Evolutionary conservation across 35 echinoderm and acorn worm species (phyloP).

Genomic region (Ophioderma brevispina): DNA sequence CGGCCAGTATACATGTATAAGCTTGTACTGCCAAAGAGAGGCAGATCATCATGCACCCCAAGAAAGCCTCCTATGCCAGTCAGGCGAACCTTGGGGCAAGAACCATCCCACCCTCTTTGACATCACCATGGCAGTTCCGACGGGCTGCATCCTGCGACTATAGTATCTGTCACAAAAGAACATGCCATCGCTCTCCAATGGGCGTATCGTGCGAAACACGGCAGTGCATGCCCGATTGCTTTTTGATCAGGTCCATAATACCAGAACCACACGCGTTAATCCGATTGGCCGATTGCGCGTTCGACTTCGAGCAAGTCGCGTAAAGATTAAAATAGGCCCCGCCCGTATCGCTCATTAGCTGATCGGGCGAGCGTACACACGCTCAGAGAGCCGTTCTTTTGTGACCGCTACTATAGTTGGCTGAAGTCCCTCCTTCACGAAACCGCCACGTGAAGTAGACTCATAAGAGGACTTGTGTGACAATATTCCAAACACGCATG

Average conservation of each 20-base stretch:
- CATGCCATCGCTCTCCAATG: not conserved
- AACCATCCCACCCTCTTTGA: not conserved
- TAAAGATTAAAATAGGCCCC: too few relatives aligned
- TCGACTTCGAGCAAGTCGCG: too few relatives aligned
- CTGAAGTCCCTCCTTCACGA: slow-evolving; percentile 22
- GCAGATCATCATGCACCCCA: slow-evolving; percentile 1
- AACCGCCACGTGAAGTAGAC: slow-evolving; percentile 4
- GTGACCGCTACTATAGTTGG: too few relatives aligned
- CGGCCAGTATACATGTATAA: too few relatives aligned
- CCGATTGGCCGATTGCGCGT: too few relatives aligned
- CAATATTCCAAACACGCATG: slow-evolving; percentile 4
- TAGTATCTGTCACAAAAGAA: not conserved
- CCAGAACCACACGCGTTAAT: too few relatives aligned
- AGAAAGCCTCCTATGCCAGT: not conserved
- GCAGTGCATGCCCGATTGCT: too few relatives aligned
- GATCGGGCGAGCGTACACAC: too few relatives aligned
- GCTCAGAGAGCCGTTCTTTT: too few relatives aligned
- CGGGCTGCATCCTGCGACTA: not conserved
- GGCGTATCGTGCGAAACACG: too few relatives aligned
- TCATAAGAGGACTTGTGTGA: not conserved
- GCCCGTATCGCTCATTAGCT: too few relatives aligned
- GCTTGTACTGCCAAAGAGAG: too few relatives aligned
- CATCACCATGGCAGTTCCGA: slow-evolving; percentile 1
- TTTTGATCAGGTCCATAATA: slow-evolving; percentile 27
- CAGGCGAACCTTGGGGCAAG: not conserved